Percentiles rank a stretch among this genome's conserved stretches.
Conservation (phyloP, 2,888 invertebrate genomes). For the Lottia gigantea region DNA sequence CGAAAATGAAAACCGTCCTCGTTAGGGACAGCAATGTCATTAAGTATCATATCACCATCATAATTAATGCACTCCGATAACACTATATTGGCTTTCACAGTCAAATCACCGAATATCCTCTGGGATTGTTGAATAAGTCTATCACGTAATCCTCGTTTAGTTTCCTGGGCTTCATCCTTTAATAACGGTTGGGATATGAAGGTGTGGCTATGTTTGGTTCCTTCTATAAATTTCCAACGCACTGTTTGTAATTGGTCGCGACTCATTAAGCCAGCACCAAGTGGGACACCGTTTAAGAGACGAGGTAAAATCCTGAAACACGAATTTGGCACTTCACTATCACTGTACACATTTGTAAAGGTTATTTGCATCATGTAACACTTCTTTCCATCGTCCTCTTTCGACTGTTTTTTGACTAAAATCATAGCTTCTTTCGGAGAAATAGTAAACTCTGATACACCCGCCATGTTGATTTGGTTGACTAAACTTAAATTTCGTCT, state of each 20-base stretch:
- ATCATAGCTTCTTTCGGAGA: slow-evolving; percentile 48
- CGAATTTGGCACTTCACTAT: slow-evolving; percentile 51
- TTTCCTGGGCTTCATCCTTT: slow-evolving; percentile 57
- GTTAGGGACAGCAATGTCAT: slow-evolving; percentile 57
- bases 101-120: slow-evolving; percentile 59
- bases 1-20: slow-evolving; percentile 59
- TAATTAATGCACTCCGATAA: slow-evolving; percentile 56
- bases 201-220: slow-evolving; percentile 49
- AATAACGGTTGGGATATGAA: slow-evolving; percentile 58
- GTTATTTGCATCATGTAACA: slow-evolving; percentile 57
- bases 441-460: slow-evolving; percentile 53
- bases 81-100: slow-evolving; percentile 56
- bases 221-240: slow-evolving; percentile 59
- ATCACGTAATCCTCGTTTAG: slow-evolving; percentile 48
- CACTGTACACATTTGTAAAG: slow-evolving; percentile 55
- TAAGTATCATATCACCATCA: slow-evolving; percentile 58
- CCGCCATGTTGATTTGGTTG: slow-evolving; percentile 32
- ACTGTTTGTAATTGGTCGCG: slow-evolving; percentile 50
- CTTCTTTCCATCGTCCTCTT: slow-evolving; percentile 41
- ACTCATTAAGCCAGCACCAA: slow-evolving; percentile 59
- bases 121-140: slow-evolving; percentile 53
- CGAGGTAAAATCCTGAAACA: slow-evolving; percentile 58
- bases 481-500: background rate
- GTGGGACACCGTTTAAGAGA: slow-evolving; percentile 60
- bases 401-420: slow-evolving; percentile 40